Conservation (phyloP, 2,888 invertebrate species). For the Troides oblongomaculatus region DNA sequence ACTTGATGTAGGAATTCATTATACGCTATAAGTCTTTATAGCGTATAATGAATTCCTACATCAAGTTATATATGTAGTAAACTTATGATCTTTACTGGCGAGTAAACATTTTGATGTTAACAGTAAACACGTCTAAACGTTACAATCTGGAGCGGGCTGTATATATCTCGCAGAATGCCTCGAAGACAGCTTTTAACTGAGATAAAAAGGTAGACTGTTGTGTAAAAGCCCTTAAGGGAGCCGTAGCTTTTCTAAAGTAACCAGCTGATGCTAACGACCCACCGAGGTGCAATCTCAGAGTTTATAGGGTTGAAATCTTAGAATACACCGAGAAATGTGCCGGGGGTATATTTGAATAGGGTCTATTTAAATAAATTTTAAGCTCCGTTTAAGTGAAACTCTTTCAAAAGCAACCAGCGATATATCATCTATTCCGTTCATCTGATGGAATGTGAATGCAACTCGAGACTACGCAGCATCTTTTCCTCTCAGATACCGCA, state of each 20-base stretch:
- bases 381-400: background rate
- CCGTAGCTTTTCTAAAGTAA: conserved; percentile 40
- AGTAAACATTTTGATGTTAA: background rate
- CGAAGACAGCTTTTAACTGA: conserved; percentile 41
- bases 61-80: too few relatives aligned
- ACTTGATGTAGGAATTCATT: too few relatives aligned
- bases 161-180: conserved; percentile 36
- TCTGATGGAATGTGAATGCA: background rate
- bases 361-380: background rate
- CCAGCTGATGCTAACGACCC: conserved; percentile 41
- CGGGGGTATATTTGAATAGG: background rate
- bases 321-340: conserved; percentile 11
- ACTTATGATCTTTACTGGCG: too few relatives aligned
- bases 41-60: too few relatives aligned
- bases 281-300: conserved; percentile 38
- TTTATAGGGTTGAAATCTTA: conserved; percentile 32
- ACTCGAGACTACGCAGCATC: too few relatives aligned
- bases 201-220: conserved; percentile 41
- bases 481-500: too few relatives aligned
- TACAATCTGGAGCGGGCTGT: conserved; percentile 18
- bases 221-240: conserved; percentile 43
- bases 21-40: too few relatives aligned
- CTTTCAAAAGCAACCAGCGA: background rate
- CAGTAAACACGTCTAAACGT: background rate
- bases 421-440: background rate